Conservation (phyloP, 2,888 invertebrate genomes). For the Timema podura region DNA sequence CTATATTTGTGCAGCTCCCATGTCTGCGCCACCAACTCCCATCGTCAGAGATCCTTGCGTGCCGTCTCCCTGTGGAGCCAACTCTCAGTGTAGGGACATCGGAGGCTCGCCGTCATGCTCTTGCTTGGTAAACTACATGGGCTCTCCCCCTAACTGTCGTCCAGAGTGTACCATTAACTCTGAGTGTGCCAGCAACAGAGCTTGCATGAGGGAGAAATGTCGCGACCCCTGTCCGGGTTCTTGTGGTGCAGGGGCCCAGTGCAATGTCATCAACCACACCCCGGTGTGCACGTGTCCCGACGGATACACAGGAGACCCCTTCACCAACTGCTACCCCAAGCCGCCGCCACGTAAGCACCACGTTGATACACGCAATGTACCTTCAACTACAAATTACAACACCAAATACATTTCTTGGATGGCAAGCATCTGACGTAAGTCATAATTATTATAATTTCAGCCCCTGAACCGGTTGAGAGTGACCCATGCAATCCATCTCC, state of each 20-base stretch:
- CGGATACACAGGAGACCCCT: slow-evolving; percentile 42
- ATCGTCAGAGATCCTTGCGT: slow-evolving; percentile 41
- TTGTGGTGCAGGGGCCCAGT: slow-evolving; percentile 60
- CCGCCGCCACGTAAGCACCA: slow-evolving; percentile 31
- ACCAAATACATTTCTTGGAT: too few species aligned
- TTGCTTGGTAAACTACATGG: slow-evolving; percentile 56
- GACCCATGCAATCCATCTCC: slow-evolving; percentile 39
- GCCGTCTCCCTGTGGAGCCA: slow-evolving; percentile 57
- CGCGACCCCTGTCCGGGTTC: slow-evolving; percentile 77
- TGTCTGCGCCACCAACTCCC: slow-evolving; percentile 38
- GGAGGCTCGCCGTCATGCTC: slow-evolving; percentile 57
- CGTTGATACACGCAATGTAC: too few species aligned
- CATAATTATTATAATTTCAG: too few species aligned
- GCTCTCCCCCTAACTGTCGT: slow-evolving; percentile 63
- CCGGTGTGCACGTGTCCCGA: slow-evolving; percentile 39
- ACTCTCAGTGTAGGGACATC: slow-evolving; percentile 55
- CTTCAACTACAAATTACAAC: too few species aligned
- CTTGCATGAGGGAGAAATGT: slow-evolving; percentile 71
- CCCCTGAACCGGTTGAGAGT: slow-evolving; percentile 25
- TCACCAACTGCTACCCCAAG: slow-evolving; percentile 35
- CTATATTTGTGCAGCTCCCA: too few species aligned
- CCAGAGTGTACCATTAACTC: slow-evolving; percentile 64
- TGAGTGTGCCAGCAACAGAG: slow-evolving; percentile 64
- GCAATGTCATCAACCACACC: slow-evolving; percentile 65
- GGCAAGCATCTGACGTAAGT: too few species aligned